Percentiles rank a stretch among this genome's conserved stretches.
These are phyloP conservation scores for Enteromius anoplus DNA, from an alignment of 2,797 vertebrate species.

Conservation along the genomic window DNA sequence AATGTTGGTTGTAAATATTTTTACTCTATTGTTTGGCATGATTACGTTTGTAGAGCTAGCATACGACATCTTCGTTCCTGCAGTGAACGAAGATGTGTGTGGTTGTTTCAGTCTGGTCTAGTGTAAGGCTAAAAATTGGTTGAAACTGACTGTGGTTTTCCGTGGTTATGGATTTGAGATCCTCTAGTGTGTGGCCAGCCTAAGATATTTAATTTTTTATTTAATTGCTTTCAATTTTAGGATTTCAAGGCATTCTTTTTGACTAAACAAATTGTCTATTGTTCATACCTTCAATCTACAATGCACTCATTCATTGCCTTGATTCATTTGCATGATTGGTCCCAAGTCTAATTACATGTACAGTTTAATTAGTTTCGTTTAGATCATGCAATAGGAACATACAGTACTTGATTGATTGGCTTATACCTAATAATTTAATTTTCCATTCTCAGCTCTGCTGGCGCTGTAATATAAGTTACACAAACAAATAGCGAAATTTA, in stretches of 20 bases:
- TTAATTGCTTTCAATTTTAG: background rate
- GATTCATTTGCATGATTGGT: background rate
- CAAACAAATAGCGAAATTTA: background rate
- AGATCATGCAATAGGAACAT: background rate
- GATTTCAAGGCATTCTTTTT: background rate
- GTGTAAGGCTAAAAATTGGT: background rate
- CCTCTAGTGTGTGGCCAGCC: background rate
- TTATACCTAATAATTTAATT: background rate
- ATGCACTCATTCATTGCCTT: background rate
- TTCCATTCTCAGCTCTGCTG: background rate
- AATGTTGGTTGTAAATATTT: background rate
- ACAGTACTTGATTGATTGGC: slow-evolving; percentile 7
- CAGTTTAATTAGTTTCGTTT: slow-evolving; percentile 28
- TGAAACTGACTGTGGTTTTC: background rate
- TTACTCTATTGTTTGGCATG: background rate
- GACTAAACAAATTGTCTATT: background rate
- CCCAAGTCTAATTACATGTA: background rate
- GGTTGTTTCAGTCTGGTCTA: background rate
- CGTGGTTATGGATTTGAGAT: background rate
- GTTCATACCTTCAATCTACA: background rate
- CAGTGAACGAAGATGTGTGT: background rate
- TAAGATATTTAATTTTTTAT: background rate
- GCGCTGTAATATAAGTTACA: background rate
- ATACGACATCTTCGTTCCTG: background rate
- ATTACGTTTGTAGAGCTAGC: background rate